Conservation (phyloP, 2,888 invertebrate species). For the Pyrochroa serraticornis region DNA sequence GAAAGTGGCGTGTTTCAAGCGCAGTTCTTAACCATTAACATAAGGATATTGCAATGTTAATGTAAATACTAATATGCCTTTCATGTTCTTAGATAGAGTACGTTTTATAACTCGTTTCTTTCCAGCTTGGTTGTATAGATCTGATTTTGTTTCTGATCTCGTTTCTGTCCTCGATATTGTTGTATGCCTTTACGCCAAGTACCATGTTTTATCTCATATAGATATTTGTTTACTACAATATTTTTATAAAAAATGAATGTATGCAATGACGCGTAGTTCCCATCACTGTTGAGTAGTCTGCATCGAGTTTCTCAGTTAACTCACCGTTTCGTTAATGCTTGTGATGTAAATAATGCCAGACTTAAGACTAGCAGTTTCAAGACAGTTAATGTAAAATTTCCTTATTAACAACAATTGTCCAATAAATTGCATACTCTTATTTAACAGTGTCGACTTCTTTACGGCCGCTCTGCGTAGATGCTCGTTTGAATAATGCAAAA, state of each 20-base stretch:
- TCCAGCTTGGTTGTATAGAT: conserved; percentile 11
- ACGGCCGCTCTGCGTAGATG: not conserved
- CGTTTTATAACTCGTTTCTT: conserved; percentile 11
- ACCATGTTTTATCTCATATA: conserved; percentile 23
- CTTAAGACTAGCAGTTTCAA: conserved; percentile 24
- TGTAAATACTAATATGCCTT: conserved; percentile 32
- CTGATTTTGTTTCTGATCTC: not conserved
- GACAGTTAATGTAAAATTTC: conserved; percentile 28
- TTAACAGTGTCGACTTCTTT: conserved; percentile 15
- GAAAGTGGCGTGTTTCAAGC: too few species aligned
- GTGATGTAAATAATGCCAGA: conserved; percentile 29
- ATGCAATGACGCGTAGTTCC: conserved; percentile 27
- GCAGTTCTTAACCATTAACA: not conserved
- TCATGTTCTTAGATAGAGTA: conserved; percentile 26
- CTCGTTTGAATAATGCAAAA: too few species aligned
- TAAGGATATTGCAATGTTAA: conserved; percentile 24
- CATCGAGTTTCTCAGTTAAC: conserved; percentile 12
- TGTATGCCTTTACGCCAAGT: conserved; percentile 26
- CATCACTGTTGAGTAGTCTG: conserved; percentile 23
- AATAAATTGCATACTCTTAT: conserved; percentile 34
- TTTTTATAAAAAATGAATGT: conserved; percentile 33
- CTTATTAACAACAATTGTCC: conserved; percentile 30
- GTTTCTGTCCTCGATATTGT: conserved; percentile 12
- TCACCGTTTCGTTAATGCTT: conserved; percentile 27
- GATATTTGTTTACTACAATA: conserved; percentile 32